phyloP scores from a whole-genome alignment of 1,140 invertebrate species.

The Microplitis mediator region DNA sequence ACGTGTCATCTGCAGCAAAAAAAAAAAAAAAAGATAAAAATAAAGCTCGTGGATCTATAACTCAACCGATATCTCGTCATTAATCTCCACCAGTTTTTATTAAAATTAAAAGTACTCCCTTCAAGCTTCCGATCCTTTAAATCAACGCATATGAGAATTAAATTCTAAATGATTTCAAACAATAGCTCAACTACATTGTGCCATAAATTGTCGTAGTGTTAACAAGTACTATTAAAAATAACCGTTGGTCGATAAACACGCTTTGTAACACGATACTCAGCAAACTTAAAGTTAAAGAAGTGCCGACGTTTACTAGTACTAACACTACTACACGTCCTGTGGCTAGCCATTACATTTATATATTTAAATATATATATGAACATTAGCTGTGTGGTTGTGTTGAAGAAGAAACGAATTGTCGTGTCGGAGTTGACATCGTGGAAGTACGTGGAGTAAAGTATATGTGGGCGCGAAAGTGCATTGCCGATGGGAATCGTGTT shows the following conservation, averaged over 20 bases:
- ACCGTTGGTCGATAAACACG: conserved; percentile 26
- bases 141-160: too few species aligned
- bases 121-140: too few species aligned
- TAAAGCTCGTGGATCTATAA: too few species aligned
- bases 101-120: too few species aligned
- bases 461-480: conserved; percentile 23
- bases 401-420: conserved; percentile 17
- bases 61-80: conserved; percentile 24
- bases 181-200: background rate
- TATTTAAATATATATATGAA: background rate
- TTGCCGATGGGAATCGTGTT: conserved; percentile 30
- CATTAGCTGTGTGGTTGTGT: background rate
- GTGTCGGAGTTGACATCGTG: background rate
- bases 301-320: background rate
- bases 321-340: too few species aligned
- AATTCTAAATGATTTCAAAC: too few species aligned
- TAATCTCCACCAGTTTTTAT: conserved; percentile 38
- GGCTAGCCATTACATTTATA: too few species aligned
- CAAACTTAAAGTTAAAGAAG: background rate
- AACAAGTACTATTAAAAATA: conserved; percentile 29
- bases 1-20: too few species aligned
- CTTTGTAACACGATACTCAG: conserved; percentile 1
- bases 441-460: conserved; percentile 5
- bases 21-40: too few species aligned
- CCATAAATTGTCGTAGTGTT: conserved; percentile 13